A percentile compares a stretch with the other conserved stretches of the same genome.
Conservation (phyloP, 2,888 invertebrate genomes). For the Prostheceraeus crozeri region DNA sequence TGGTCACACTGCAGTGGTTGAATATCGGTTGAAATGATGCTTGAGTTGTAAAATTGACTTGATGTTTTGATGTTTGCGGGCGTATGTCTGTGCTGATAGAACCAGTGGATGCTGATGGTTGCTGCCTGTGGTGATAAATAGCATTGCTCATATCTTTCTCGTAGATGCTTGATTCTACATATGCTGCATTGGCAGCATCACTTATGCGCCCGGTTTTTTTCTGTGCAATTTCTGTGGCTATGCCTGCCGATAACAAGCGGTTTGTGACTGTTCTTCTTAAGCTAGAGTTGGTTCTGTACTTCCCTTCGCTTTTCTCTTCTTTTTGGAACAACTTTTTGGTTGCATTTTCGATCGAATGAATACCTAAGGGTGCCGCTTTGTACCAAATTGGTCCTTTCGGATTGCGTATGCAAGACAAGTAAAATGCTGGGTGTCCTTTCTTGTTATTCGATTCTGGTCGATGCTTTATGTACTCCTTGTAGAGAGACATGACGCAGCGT, state of each 20-base stretch:
- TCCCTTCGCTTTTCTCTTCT: no score
- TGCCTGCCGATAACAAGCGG: slow-evolving; percentile 19
- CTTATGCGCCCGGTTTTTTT: slow-evolving; percentile 27
- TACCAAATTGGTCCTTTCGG: slow-evolving; percentile 13
- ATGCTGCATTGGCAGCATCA: slow-evolving; percentile 25
- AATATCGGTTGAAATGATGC: no score
- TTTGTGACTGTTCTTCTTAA: slow-evolving; percentile 21
- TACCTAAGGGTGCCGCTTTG: slow-evolving; percentile 2
- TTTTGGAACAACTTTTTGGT: slow-evolving; percentile 22
- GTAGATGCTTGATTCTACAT: slow-evolving; percentile 20
- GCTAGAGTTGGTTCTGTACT: slow-evolving; percentile 25
- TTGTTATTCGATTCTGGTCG: slow-evolving; percentile 21
- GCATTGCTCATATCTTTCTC: slow-evolving; percentile 22
- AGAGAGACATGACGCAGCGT: slow-evolving; percentile 20
- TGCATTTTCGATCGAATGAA: slow-evolving; percentile 30
- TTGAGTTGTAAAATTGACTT: no score
- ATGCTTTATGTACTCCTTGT: slow-evolving; percentile 20
- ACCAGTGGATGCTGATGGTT: no score
- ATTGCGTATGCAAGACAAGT: slow-evolving; percentile 4
- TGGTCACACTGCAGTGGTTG: no score
- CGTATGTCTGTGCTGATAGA: no score
- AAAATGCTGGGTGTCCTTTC: slow-evolving; percentile 9
- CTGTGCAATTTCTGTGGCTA: slow-evolving; percentile 28
- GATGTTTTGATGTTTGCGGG: no score
- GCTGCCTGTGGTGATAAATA: no score